Evolutionary conservation across 1,140 invertebrate species (phyloP), one percentile per base, ranked within the genome.

Genomic region (Hermatobates lingyangjiaoensis): DNA sequence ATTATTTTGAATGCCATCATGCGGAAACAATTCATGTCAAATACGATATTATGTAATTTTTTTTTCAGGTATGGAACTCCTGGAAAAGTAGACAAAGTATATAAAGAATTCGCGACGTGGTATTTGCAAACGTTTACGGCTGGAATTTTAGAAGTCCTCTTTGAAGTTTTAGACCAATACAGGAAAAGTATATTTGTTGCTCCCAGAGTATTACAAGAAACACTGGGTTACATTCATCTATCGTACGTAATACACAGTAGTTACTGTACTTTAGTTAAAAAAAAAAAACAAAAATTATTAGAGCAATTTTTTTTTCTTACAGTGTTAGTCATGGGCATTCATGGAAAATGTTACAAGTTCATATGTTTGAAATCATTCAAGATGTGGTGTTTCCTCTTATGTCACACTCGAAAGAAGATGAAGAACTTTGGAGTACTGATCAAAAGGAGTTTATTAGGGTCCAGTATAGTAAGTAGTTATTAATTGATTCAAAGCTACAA

Each of bases 311-410:
- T 55, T 54, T 58, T 56, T 57, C 63, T 63, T 20, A 15, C 56
- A 83, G 80, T 58, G 76, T 80, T 23, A 83, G 78, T 53, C 93
- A 97, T 68, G 81, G 87, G 1, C 81, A 81, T 61, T 91, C 91
- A 1, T 99, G 95, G 95, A 95, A 93, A 65, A 78, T 93, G 56
- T 75, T 99, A 45, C 97, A 97, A 64, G 85, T 48, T 3, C 89
- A 98, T 63, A 85, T 89, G 77, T 77, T 83, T 56, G 77, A 79
- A 27, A 83, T 94, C 51, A 81, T 94, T 55, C 80, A 86, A 65
- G 86, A 91, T 62, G 83, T 97, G 18, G 71, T 99, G n/a, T 98
- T 98, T 63, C 94, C 93, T 1, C 73, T 99, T 27, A 81, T 99
- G 76, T 94, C 89, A 56, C 91, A 96, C 67, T 90, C 85, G 21